Conservation (phyloP, 1,140 invertebrate genomes). For the Muscidifurax raptorellus region DNA sequence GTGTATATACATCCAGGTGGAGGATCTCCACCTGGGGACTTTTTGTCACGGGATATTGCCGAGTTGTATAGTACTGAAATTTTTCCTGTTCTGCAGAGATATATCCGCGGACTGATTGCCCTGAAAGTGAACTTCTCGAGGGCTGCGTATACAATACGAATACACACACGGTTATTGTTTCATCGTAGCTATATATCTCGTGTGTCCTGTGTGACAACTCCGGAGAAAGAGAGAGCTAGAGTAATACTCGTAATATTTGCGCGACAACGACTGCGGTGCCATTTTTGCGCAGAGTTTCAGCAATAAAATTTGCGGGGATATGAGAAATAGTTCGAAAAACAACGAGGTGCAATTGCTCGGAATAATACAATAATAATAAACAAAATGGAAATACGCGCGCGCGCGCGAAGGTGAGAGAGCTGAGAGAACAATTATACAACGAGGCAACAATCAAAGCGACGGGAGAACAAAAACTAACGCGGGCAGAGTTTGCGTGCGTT, state of each 20-base stretch:
- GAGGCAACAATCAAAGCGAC: not conserved
- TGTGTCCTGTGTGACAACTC: not conserved
- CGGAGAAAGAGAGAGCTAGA: too few relatives aligned
- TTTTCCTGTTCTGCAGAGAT: not conserved
- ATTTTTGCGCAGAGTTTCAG: not conserved
- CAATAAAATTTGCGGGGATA: not conserved
- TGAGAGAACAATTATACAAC: not conserved
- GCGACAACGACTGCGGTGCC: too few relatives aligned
- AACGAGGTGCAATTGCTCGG: too few relatives aligned
- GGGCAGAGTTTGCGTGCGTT: conserved; percentile 10
- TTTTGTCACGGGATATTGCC: not conserved
- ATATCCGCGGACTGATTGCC: not conserved
- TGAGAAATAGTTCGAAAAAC: not conserved
- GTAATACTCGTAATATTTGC: too few relatives aligned
- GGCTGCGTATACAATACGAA: too few relatives aligned
- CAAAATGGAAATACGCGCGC: too few relatives aligned
- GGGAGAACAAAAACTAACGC: not conserved
- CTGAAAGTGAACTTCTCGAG: not conserved
- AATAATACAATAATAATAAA: not conserved
- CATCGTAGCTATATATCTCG: too few relatives aligned
- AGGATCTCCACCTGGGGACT: not conserved
- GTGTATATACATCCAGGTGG: not conserved
- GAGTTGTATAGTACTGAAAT: not conserved
- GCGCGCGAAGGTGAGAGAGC: not conserved
- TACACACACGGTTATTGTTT: not conserved